These are phyloP conservation scores for Octopus sinensis DNA, from an alignment of 1,140 invertebrate species.

Conservation along the genomic window DNA sequence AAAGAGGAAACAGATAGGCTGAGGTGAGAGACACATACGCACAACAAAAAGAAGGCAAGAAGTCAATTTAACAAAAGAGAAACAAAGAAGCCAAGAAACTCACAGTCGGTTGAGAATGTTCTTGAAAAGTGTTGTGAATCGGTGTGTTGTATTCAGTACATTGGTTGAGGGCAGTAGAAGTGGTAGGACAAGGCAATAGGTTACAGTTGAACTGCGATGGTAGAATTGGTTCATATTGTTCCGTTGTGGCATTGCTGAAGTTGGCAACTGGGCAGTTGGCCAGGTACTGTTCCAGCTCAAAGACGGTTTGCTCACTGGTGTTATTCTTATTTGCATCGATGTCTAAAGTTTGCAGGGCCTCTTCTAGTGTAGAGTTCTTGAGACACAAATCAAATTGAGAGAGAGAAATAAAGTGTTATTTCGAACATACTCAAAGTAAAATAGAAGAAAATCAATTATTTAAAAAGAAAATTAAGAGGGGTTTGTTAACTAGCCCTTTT, in stretches of 20 bases:
- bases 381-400: neutral
- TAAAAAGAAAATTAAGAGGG: no score
- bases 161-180: neutral
- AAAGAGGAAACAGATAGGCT: no score
- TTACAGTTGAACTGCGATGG: neutral
- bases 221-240: neutral
- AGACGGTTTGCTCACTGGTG: neutral
- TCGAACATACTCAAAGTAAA: neutral
- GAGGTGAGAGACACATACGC: no score
- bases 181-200: neutral
- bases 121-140: no score
- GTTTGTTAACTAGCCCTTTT: no score
- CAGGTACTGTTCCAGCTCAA: neutral
- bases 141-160: neutral
- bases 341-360: conserved; percentile 19
- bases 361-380: conserved; percentile 16
- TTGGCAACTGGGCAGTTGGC: neutral
- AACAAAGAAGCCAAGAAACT: no score
- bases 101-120: no score
- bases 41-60: no score
- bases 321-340: neutral
- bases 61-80: no score
- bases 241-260: conserved; percentile 3
- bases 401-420: neutral
- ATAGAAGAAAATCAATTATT: no score